phyloP scores from a whole-genome alignment of 2,888 invertebrate species.

The Masnerella sp. region DNA sequence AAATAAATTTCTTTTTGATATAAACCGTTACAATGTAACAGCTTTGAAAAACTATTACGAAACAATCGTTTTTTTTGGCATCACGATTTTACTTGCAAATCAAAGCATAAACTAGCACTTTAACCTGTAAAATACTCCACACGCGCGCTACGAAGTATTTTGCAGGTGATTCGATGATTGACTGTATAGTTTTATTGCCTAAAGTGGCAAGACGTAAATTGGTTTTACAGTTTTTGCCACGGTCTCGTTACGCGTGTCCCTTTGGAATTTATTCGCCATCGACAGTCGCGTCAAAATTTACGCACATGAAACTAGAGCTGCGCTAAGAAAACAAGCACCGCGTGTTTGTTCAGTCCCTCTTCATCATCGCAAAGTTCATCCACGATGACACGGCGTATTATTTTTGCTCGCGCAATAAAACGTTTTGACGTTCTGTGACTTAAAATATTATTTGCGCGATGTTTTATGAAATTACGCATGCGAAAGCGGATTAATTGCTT shows the following conservation, averaged over 20 bases:
- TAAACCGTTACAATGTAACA: too few species aligned
- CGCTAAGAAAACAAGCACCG: slow-evolving; percentile 25
- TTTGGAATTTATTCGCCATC: slow-evolving; percentile 27
- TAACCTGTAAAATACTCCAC: too few species aligned
- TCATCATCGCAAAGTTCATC: slow-evolving; percentile 24
- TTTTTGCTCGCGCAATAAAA: slow-evolving; percentile 41
- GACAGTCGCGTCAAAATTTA: slow-evolving; percentile 37
- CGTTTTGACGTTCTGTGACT: not conserved
- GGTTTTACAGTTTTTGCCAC: slow-evolving; percentile 7
- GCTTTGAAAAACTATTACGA: too few species aligned
- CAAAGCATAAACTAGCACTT: too few species aligned
- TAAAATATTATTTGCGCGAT: slow-evolving; percentile 4
- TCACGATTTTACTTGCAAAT: too few species aligned
- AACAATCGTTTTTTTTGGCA: too few species aligned
- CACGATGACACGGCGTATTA: slow-evolving; percentile 22
- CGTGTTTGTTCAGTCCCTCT: slow-evolving; percentile 24
- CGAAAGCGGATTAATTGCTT: too few species aligned
- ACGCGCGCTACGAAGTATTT: too few species aligned
- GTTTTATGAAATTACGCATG: not conserved
- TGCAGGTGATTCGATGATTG: too few species aligned
- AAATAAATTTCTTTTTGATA: too few species aligned
- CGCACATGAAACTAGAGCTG: slow-evolving; percentile 15
- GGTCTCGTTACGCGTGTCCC: too few species aligned
- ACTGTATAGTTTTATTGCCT: slow-evolving; percentile 11
- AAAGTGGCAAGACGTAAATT: slow-evolving; percentile 26